Base-by-base conservation (phyloP, 1,140 invertebrate species). In the Cyclargus thomasi region DNA sequence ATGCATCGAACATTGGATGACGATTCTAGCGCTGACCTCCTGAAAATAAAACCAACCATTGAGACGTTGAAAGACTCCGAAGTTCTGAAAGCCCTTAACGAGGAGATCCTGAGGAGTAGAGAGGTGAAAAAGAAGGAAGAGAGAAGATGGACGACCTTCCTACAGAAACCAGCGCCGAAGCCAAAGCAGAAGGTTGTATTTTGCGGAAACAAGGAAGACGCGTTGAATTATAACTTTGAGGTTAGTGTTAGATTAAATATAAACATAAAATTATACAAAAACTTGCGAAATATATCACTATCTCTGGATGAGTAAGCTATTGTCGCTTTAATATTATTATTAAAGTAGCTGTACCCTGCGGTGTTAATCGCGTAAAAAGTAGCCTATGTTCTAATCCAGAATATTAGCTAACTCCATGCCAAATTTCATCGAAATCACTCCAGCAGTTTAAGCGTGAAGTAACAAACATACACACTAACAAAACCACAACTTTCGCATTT, bases 121-220 rank as follows among this genome's bases (percentile, higher is more conserved):
- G 81, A 82, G 22, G 91, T 91, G 55, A 90, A 91, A 36, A 77
- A 86, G 23, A 86, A 92, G 18, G 91, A 94, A 69, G 92, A 93
- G 63, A 92, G 91, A 59, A 93, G 92, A 67, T 93, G 91, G 78
- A 94, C 95, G n/a, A 94, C 94, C 14, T 95, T 95, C 75, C 79
- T 95, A 47, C 93, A 95, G 76, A 94, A 93, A 71, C 94, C 95
- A 71, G 88, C 94, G 21, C 93, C 94, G 0, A 90, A 93, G 39
- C 94, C 94, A 0, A 90, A 81, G 67, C 85, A 88, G 1, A 92
- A 92, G 68, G 85, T 75, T 23, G 81, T 78, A 1, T 83, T 83
- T 67, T 69, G 70, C 18, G 71, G 76, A 17, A 74, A 74, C 55
- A 67, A 73, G 0, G 65, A 75, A n/a, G 63, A 73, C 11, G 74